These are phyloP conservation scores for Struthidea cinerea DNA, from an alignment of 2,113 vertebrate species.

Conservation along the genomic window DNA sequence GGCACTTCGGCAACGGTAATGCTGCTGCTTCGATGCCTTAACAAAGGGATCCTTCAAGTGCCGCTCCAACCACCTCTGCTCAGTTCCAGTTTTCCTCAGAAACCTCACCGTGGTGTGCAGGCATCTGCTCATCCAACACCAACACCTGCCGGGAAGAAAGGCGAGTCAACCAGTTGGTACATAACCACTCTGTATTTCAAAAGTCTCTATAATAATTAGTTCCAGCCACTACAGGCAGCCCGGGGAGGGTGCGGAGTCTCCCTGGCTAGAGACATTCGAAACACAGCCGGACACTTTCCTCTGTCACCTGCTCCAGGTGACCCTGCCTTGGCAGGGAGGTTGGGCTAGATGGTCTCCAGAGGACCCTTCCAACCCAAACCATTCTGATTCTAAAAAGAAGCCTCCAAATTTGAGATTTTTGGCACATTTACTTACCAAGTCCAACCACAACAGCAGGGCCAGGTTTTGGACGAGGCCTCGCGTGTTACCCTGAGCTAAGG, in stretches of 20 bases:
- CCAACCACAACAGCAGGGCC: fast-evolving
- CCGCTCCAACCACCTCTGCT: conserved; percentile 82
- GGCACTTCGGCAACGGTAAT: conserved; percentile 89
- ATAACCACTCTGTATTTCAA: too few species aligned
- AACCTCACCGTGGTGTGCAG: conserved; percentile 61
- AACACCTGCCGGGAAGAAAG: not conserved
- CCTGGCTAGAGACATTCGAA: fast-evolving
- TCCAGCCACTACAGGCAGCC: too few species aligned
- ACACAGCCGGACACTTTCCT: too few species aligned
- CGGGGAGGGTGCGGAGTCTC: too few species aligned
- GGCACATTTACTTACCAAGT: not conserved
- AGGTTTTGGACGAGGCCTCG: not conserved
- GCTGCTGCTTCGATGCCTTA: conserved; percentile 75
- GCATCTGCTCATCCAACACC: not conserved
- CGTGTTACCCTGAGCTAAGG: fast-evolving
- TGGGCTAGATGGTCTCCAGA: not conserved
- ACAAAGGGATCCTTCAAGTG: conserved; percentile 88
- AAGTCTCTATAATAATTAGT: fast-evolving
- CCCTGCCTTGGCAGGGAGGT: not conserved
- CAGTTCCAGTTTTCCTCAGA: conserved; percentile 62
- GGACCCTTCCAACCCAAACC: not conserved
- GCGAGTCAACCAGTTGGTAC: not conserved
- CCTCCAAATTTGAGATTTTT: not conserved
- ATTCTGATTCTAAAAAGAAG: not conserved
- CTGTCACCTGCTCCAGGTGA: not conserved